Base-by-base conservation (phyloP, 2,113 vertebrate species). In the Osmerus eperlanus region DNA sequence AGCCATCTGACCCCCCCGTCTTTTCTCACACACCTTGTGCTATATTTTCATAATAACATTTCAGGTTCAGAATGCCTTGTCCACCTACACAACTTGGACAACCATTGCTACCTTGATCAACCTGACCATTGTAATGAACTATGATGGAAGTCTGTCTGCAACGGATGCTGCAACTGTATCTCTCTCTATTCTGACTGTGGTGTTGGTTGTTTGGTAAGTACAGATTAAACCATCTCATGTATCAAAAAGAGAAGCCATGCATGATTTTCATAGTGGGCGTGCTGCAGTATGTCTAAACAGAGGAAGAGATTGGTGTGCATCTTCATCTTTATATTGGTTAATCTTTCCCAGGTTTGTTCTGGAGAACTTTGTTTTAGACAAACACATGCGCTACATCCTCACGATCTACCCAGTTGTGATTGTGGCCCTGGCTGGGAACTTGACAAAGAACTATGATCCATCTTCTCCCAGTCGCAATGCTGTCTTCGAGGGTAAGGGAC, bases 51-150 rank as follows among this genome's bases (percentile, higher is more conserved):
- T 14, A 16, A 36, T 54, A 19, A 70, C 73, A 6, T 60, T 23
- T n/a, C 83, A 94, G 94, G 89, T 94, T 25, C 94, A 95, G 84
- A 96, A 95, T 0, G 93, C 93, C 13, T 72, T 95, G 55, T 91
- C 84, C 0, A 74, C 92, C 11, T 95, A 94, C 6, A 59, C 90
- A 18, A 91, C 93, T 0, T 96, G 94, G 94, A 94, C 90, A 21
- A 91, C 89, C 62, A 88, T 94, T 0, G 94, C 94, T 14, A 88
- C 90, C 0, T 83, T 94, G 9, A 71, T 96, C 3, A 95, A 94
- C 80, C 87, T 95, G 1, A 70, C 91, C 0, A 0, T 95, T 2
- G 90, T 92, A 16, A 55, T 95, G 16, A 84, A 73, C 63, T 88
- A 90, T 59, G 78, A 90, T 56, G 91, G 82, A 61, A 32, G 87